Evolutionary conservation across 2,888 invertebrate genomes (phyloP), one percentile per base, ranked within the genome.

Genomic region (Cheiracanthium punctorium): DNA sequence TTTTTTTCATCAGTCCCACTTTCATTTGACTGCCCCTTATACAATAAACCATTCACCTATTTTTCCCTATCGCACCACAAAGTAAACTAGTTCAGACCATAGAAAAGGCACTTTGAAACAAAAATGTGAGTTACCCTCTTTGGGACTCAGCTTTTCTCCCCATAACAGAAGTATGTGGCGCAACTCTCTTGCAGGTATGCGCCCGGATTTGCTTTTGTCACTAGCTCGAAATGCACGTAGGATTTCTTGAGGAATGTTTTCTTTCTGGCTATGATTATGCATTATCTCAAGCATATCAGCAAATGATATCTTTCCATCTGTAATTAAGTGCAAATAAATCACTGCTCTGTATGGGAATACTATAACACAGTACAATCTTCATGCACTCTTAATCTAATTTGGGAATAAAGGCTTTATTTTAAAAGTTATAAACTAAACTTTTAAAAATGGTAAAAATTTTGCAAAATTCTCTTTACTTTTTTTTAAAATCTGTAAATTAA

Each of bases 261-360:
- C 97, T 94, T 93, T 33, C 95, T 96, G 91, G 29, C 90, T 91
- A 88, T 98, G 98, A 80, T 96, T 94, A 91, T 98, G 97, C 96
- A 98, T 97, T 0, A 98, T 96, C 91, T 98, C 97, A 70, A 98
- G 92, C 91, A 98, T 98, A 90, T 98, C 97, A 0, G 98, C 97
- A 92, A 98, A 98, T 0, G 96, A 95, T 96, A 97, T 96, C 92
- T 96, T 96, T 0, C 97, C 97, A 89, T 95, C 96, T 94, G 94
- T n/a, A 81, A 88, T 76, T 79, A 88, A 84, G 84, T 67, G 43
- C 30, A 85, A 29, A 79, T 65, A 67, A 43, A 67, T 84, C 77
- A 84, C 69, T 74, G 73, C 52, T 69, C 4, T 12, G 2, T 48
- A 48, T 5, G 48, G 48, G 48, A 48, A 14, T 2, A 48, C 2